These are phyloP conservation scores for Amphiprion ocellaris DNA, from an alignment of 2,113 vertebrate genomes.

Conservation along the genomic window DNA sequence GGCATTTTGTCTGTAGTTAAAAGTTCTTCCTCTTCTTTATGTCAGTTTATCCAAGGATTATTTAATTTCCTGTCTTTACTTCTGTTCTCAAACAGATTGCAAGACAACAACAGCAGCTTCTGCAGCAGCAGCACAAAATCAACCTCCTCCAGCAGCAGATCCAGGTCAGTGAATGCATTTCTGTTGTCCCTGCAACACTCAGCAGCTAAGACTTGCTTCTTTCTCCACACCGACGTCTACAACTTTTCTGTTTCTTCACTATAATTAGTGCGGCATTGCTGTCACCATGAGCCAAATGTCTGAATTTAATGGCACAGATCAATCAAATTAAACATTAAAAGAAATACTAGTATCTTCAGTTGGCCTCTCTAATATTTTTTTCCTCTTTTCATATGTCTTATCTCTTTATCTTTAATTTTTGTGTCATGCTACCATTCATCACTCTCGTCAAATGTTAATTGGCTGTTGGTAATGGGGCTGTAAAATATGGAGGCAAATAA, in stretches of 20 bases:
- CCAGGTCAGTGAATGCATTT: constrained; percentile 91
- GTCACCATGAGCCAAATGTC: constrained; percentile 34
- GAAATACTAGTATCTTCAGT: constrained; percentile 45
- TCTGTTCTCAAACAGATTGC: constrained; percentile 89
- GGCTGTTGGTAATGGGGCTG: constrained; percentile 74
- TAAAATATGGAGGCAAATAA: constrained; percentile 84
- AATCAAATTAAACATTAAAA: constrained; percentile 59
- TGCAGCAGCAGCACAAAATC: constrained; percentile 99
- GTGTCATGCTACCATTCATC: constrained; percentile 71
- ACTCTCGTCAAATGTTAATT: constrained; percentile 82
- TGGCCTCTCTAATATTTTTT: constrained; percentile 10
- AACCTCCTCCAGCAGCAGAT: constrained; percentile 99
- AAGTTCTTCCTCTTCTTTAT: neutral
- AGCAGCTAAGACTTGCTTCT: constrained; percentile 33
- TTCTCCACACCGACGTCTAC: constrained; percentile 35
- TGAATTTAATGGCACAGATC: constrained; percentile 42
- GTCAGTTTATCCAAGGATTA: neutral
- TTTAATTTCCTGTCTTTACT: constrained; percentile 13
- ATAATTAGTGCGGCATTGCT: constrained; percentile 45
- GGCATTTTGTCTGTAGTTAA: neutral
- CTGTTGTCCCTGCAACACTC: constrained; percentile 45
- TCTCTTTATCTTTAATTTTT: constrained; percentile 59
- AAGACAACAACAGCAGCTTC: constrained; percentile 99
- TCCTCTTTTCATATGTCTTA: constrained; percentile 11
- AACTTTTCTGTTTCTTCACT: constrained; percentile 29